A percentile compares a stretch with the other conserved stretches of the same genome.
phyloP scores from a whole-genome alignment of 2,888 invertebrate genomes.

The Polyommatus iphigenia region DNA sequence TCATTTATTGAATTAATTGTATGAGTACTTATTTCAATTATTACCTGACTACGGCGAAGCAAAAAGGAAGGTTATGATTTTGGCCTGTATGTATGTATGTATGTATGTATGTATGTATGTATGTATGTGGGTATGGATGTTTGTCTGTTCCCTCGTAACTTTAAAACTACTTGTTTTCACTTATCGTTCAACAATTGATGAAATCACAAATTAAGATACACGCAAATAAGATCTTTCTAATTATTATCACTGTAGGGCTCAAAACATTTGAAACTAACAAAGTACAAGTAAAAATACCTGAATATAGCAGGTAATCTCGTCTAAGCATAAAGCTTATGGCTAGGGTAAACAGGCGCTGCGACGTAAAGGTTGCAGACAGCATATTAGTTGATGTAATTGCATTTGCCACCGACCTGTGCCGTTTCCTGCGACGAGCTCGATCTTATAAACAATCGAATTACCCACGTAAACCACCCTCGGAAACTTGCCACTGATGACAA shows the following conservation, averaged over 20 bases:
- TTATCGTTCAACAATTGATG: neutral
- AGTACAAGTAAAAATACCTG: neutral
- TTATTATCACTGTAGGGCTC: neutral
- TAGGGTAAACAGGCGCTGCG: constrained; percentile 50
- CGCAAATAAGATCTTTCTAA: no score
- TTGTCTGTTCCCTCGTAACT: no score
- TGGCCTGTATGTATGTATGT: no score
- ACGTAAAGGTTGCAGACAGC: constrained; percentile 68
- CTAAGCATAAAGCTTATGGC: constrained; percentile 65
- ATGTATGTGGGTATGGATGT: no score
- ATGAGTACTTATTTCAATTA: neutral
- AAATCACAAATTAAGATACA: no score
- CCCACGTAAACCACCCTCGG: constrained; percentile 71
- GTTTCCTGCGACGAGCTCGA: constrained; percentile 67
- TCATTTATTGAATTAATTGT: neutral
- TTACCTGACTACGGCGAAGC: no score
- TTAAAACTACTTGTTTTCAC: no score
- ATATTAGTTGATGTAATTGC: constrained; percentile 77
- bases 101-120: no score
- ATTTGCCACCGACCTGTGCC: constrained; percentile 75
- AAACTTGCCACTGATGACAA: constrained; percentile 72
- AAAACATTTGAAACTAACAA: neutral
- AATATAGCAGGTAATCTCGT: constrained; percentile 47
- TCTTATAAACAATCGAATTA: constrained; percentile 77
- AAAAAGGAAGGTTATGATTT: no score